Base-by-base conservation (phyloP, 1,140 invertebrate species). In the Eubasilissa regina region DNA sequence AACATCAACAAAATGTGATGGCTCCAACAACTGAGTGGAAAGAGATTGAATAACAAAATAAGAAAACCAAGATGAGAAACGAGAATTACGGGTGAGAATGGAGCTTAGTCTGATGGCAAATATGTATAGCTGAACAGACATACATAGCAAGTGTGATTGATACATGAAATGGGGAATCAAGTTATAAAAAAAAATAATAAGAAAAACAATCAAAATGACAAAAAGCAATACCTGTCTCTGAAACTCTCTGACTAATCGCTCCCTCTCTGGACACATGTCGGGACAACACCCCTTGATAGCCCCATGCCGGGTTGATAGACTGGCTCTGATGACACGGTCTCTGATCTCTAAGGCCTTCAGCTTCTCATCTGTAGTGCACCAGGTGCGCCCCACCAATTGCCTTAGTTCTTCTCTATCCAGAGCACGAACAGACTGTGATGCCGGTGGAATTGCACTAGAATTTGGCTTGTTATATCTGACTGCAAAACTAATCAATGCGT, bases 221-320 rank as follows among this genome's bases (percentile, higher is more conserved):
- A 35, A 35, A 35, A 6, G 25, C 25, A 35, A 44, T 48, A 93
- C 91, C 86, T 96, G 94, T 83, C 96, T 92, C 86, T 96, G 94
- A 21, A 94, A 92, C 85, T 97, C 95, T 74, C 97, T 89, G 86
- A 97, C 93, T 70, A 98, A 92, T 55, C 98, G 89, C 87, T 99
- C 98, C 85, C 97, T 98, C 86, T 99, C 98, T 0, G 98, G 97
- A 87, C 98, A 99, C 98, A 99, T 99, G 85, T 99, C 98, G 0
- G 93, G 94, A 87, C 98, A 99, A 7, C 93, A 94, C 11, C 97
- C 98, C 78, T 91, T 90, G 11, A 93, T 93, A 6, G 91, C 90
- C 60, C 90, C 91, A 4, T 73, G 53, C n/a, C 81, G 48, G 4
- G 13, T n/a, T 45, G 70, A n/a, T 17, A 78, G 66, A 19, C 66